phyloP scores from a whole-genome alignment of 2,113 vertebrate genomes.

The Laticauda laticaudata region DNA sequence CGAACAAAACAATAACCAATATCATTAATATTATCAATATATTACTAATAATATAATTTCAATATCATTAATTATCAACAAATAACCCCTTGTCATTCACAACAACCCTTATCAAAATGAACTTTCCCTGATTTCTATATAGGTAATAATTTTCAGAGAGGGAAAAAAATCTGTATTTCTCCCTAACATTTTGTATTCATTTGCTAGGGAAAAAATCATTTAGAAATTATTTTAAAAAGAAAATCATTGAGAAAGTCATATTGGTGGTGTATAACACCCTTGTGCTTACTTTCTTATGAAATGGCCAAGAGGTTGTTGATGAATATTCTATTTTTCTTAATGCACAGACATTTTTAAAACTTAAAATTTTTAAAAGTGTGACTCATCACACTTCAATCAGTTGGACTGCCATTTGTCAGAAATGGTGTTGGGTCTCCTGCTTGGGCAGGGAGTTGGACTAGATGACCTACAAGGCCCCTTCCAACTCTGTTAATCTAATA shows the following conservation, averaged over 20 bases:
- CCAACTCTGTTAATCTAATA: no score
- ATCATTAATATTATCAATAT: no score
- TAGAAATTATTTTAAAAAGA: background rate
- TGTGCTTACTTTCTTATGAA: background rate
- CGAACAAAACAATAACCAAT: no score
- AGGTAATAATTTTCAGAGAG: background rate
- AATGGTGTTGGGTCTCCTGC: no score
- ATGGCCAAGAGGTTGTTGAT: background rate
- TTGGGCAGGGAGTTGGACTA: no score
- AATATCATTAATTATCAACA: no score
- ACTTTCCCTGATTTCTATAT: background rate
- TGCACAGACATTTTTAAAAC: background rate
- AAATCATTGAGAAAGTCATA: background rate
- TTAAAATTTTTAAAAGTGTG: no score
- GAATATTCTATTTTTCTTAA: background rate
- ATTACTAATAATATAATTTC: no score
- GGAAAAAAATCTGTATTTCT: background rate
- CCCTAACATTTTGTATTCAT: background rate
- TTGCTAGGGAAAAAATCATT: background rate
- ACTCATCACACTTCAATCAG: background rate
- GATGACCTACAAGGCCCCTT: no score
- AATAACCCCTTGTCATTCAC: background rate
- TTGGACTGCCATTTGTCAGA: no score
- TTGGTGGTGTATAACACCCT: background rate
- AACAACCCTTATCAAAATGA: background rate